phyloP scores from a whole-genome alignment of 2,888 invertebrate species.

The Oscheius sp. region DNA sequence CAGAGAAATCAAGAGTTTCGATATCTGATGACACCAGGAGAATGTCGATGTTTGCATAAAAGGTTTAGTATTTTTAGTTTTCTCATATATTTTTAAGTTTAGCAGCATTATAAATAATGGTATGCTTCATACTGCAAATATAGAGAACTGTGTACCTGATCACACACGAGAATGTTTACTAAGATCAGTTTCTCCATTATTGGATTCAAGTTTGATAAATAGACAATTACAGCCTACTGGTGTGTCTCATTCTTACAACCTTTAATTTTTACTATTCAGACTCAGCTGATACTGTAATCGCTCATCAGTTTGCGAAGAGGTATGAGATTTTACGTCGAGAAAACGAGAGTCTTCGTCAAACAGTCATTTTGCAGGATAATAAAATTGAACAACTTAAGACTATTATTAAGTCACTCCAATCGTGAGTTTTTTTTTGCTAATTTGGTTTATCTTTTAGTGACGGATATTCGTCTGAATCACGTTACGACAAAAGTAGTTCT shows the following conservation, averaged over 20 bases:
- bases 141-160: constrained; percentile 4
- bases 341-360: constrained; percentile 19
- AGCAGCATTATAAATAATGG: too few species aligned
- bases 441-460: constrained; percentile 1
- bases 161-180: constrained; percentile 16
- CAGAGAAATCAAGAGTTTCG: too few species aligned
- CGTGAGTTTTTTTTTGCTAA: background rate
- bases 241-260: background rate
- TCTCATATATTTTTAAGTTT: background rate
- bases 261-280: background rate
- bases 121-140: too few species aligned
- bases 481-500: constrained; percentile 18
- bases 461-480: constrained; percentile 26
- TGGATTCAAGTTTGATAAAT: constrained; percentile 5
- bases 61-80: background rate
- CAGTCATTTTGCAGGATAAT: constrained; percentile 7
- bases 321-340: constrained; percentile 15
- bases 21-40: background rate
- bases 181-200: constrained; percentile 10
- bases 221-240: constrained; percentile 9
- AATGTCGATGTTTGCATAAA: background rate
- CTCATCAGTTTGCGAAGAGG: constrained; percentile 14
- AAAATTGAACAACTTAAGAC: constrained; percentile 23
- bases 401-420: constrained; percentile 20
- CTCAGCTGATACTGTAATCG: constrained; percentile 6